Evolutionary conservation across 2,888 invertebrate genomes (phyloP), one percentile per base, ranked within the genome.

Genomic region (Drosophila multiciliata): DNA sequence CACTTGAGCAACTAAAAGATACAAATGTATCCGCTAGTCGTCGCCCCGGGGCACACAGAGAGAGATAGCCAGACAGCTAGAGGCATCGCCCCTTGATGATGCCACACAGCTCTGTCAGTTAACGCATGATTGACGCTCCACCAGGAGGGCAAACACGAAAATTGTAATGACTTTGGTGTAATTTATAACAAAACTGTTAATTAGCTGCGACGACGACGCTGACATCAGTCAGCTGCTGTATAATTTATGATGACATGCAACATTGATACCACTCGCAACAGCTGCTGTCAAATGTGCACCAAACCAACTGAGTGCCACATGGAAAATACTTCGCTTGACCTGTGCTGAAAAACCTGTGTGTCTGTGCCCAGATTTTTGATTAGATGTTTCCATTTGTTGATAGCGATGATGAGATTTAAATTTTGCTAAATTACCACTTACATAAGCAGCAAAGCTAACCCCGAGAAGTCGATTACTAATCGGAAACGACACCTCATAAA

Each of bases 151-250:
- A 65, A 54, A 61, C 65, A 78, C 68, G 79, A 84, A 73, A 66
- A 84, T 78, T 82, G 76, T 80, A 88, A 90, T 90, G 90, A 74
- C 80, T 84, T 80, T 88, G 53, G 65, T 80, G 83, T 91, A 91
- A 91, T 92, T 92, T 92, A 92, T 90, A 91, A 91, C 92, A 90
- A 91, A 91, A 90, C 90, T 91, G 92, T 92, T 92, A 92, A 92
- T 92, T 92, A 92, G 92, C 92, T 90, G 91, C 89, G 86, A 92
- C 92, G 92, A 85, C 80, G 78, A 66, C 67, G 72, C 80, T 82
- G 85, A 87, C 84, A 85, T 83, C 83, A 87, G 74, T 92, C 92
- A 92, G 92, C 92, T 90, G 92, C 88, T 74, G 52, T 72, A 61
- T 89, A 85, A 91, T 91, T 91, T 90, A 91, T 86, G 78, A 49